phyloP scores from a whole-genome alignment of 2,888 invertebrate genomes.

The Macropis europaea region DNA sequence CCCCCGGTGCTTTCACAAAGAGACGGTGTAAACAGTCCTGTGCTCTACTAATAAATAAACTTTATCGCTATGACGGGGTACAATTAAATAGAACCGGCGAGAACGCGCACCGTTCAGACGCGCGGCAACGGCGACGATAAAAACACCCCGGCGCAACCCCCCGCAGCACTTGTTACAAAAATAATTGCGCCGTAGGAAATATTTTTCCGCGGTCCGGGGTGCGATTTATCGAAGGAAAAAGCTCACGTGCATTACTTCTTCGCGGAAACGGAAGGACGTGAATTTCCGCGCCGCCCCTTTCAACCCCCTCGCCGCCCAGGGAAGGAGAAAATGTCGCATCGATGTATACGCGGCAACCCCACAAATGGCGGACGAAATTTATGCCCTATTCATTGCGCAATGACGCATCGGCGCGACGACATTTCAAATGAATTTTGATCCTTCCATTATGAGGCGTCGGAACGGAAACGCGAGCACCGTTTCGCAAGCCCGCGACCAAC shows the following conservation, averaged over 20 bases:
- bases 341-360: too few relatives aligned
- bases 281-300: not conserved
- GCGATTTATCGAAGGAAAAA: constrained; percentile 21
- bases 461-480: not conserved
- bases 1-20: not conserved
- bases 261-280: constrained; percentile 30
- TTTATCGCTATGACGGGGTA: not conserved
- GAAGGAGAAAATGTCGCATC: not conserved
- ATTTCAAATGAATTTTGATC: constrained; percentile 7
- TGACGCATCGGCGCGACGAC: not conserved
- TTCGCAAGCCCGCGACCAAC: not conserved
- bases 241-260: not conserved
- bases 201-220: not conserved
- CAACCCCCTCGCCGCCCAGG: constrained; percentile 1
- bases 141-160: not conserved
- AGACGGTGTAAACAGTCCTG: not conserved
- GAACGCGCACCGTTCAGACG: not conserved
- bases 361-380: too few relatives aligned
- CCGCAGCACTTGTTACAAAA: not conserved
- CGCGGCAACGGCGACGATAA: not conserved
- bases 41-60: constrained; percentile 10
- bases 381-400: constrained; percentile 16
- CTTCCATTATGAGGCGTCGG: not conserved
- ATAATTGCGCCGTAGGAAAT: not conserved
- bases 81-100: constrained; percentile 5